phyloP scores from a whole-genome alignment of 2,888 invertebrate species.

The Heliconius erato region DNA sequence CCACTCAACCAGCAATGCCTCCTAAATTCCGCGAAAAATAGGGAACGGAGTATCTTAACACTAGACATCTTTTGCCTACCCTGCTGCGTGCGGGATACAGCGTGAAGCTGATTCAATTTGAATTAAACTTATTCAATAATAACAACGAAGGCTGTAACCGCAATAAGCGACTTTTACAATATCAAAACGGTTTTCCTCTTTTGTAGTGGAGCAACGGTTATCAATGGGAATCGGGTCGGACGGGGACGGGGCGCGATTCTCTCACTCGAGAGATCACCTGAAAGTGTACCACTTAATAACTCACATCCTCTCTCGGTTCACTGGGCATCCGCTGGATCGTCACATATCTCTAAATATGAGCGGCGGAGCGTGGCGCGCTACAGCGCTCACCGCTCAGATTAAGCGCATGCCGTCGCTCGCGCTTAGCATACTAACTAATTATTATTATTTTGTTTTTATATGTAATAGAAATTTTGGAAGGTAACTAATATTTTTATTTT shows the following conservation, averaged over 20 bases:
- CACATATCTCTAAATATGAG: slow-evolving; percentile 84
- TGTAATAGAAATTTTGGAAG: not conserved
- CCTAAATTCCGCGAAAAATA: too few relatives aligned
- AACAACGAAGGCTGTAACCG: not conserved
- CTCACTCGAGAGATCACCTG: slow-evolving; percentile 86
- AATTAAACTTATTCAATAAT: not conserved
- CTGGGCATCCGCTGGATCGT: slow-evolving; percentile 84
- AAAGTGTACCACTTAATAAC: slow-evolving; percentile 85
- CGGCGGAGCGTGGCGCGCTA: slow-evolving; percentile 75
- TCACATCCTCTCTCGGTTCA: slow-evolving; percentile 85
- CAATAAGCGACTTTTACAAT: not conserved
- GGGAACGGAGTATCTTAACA: too few relatives aligned
- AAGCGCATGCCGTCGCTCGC: slow-evolving; percentile 52
- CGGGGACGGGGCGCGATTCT: slow-evolving; percentile 71
- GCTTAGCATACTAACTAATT: slow-evolving; percentile 29
- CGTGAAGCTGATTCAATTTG: too few relatives aligned
- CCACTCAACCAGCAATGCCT: too few relatives aligned
- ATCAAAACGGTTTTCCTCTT: slow-evolving; percentile 37
- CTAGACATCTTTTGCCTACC: too few relatives aligned
- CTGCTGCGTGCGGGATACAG: too few relatives aligned
- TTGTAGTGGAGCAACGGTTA: slow-evolving; percentile 54
- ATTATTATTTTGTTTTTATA: not conserved
- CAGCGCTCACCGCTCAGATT: slow-evolving; percentile 66
- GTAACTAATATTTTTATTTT: too few relatives aligned
- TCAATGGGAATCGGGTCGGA: slow-evolving; percentile 57